phyloP scores from a whole-genome alignment of 2,888 invertebrate genomes.

The Himalopsyche anomala region DNA sequence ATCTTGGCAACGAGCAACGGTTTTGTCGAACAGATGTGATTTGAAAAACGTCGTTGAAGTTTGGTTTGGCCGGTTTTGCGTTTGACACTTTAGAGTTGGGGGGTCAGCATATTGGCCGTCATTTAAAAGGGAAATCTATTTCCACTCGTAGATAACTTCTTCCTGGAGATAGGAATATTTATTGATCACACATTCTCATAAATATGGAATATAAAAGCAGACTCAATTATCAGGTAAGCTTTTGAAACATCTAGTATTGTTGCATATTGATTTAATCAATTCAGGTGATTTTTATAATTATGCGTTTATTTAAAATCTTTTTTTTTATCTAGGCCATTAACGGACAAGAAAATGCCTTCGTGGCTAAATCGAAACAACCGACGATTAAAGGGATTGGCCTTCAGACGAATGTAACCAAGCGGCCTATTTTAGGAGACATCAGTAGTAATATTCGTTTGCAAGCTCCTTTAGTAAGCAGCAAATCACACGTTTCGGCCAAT shows the following conservation, averaged over 20 bases:
- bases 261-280: background rate
- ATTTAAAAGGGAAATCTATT: background rate
- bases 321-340: conserved; percentile 52
- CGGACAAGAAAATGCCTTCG: conserved; percentile 56
- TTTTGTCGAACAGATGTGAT: conserved; percentile 24
- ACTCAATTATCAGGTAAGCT: conserved; percentile 50
- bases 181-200: background rate
- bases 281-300: background rate
- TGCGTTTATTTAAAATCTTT: background rate
- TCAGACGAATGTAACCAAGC: conserved; percentile 49
- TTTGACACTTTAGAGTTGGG: background rate
- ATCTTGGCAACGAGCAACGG: background rate
- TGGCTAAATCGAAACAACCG: conserved; percentile 53
- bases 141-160: background rate
- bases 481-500: conserved; percentile 70
- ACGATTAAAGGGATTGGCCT: conserved; percentile 47
- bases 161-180: background rate
- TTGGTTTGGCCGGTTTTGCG: background rate
- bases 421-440: conserved; percentile 72
- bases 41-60: conserved; percentile 35
- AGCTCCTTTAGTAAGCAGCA: conserved; percentile 70
- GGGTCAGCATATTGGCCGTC: background rate
- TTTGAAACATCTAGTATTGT: conserved; percentile 48
- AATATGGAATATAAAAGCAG: conserved; percentile 52
- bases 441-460: conserved; percentile 72